Conservation (phyloP, 2,797 vertebrate species). For the Catostomus latipinnis region DNA sequence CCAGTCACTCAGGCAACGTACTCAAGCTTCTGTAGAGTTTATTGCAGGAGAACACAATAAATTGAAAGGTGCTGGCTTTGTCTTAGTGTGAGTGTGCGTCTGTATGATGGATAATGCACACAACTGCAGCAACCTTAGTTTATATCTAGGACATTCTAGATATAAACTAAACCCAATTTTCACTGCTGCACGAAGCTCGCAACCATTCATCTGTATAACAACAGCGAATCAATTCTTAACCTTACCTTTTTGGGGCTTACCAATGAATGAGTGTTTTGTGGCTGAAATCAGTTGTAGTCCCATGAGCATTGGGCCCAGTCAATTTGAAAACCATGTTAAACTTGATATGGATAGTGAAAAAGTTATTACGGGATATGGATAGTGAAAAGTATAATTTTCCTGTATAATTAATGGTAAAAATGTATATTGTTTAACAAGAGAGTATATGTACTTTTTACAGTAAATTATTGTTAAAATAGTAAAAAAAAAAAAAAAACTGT, state of each 20-base stretch:
- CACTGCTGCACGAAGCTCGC: neutral
- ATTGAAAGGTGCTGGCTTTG: constrained; percentile 36
- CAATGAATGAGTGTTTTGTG: neutral
- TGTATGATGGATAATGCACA: constrained; percentile 21
- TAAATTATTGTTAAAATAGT: no score
- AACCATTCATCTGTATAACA: constrained; percentile 10
- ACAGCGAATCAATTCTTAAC: neutral
- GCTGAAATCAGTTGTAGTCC: neutral
- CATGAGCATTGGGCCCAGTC: neutral
- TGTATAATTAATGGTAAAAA: no score
- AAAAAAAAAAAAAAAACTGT: no score
- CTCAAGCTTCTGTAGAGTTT: constrained; percentile 39
- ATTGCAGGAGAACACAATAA: constrained; percentile 54
- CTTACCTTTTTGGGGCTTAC: neutral
- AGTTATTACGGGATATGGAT: neutral
- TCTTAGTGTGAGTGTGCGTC: constrained; percentile 14
- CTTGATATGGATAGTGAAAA: neutral
- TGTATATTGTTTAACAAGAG: no score
- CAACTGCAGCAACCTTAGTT: constrained; percentile 29
- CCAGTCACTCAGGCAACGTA: constrained; percentile 30
- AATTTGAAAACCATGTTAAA: neutral
- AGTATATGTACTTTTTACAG: no score
- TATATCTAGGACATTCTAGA: constrained; percentile 24
- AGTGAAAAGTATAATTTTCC: neutral
- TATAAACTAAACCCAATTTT: constrained; percentile 30